Percentiles rank a stretch among this genome's conserved stretches.
Conservation (phyloP, 2,888 invertebrate genomes). For the Ceramica pisi region DNA sequence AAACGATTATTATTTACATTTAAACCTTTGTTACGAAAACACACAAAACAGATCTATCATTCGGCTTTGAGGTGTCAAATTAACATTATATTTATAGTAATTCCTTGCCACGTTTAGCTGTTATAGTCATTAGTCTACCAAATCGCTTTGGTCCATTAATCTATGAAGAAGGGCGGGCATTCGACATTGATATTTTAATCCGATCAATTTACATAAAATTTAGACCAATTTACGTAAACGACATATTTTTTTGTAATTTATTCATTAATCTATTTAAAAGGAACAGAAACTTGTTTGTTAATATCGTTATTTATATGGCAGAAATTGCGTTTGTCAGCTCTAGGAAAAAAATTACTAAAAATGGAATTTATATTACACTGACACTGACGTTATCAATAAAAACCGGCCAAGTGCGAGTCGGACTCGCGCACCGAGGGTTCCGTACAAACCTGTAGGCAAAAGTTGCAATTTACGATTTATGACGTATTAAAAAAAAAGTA, state of each 20-base stretch:
- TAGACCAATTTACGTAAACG: slow-evolving; percentile 37
- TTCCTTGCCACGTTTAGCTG: slow-evolving; percentile 20
- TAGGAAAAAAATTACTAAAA: not conserved
- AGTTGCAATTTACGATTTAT: no score
- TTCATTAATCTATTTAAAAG: slow-evolving; percentile 24
- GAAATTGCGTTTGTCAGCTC: not conserved
- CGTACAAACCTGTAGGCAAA: no score
- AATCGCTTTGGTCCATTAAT: slow-evolving; percentile 27
- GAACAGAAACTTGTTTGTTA: slow-evolving; percentile 51
- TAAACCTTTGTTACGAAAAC: slow-evolving; percentile 35
- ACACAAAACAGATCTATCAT: slow-evolving; percentile 41
- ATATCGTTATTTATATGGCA: slow-evolving; percentile 15
- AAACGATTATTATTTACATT: slow-evolving; percentile 41
- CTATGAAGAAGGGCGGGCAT: slow-evolving; percentile 52
- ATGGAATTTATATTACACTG: not conserved
- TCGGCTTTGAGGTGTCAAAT: slow-evolving; percentile 35
- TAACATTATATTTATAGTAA: slow-evolving; percentile 24
- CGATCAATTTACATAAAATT: slow-evolving; percentile 50
- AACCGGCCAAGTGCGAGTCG: not conserved
- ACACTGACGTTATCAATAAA: not conserved
- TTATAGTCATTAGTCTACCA: slow-evolving; percentile 29
- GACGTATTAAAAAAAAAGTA: no score
- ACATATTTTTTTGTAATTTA: slow-evolving; percentile 16
- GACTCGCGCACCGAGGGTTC: no score
- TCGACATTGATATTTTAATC: slow-evolving; percentile 60